Evolutionary conservation across 2,888 invertebrate species (phyloP).

Genomic region (Norana najaformis): DNA sequence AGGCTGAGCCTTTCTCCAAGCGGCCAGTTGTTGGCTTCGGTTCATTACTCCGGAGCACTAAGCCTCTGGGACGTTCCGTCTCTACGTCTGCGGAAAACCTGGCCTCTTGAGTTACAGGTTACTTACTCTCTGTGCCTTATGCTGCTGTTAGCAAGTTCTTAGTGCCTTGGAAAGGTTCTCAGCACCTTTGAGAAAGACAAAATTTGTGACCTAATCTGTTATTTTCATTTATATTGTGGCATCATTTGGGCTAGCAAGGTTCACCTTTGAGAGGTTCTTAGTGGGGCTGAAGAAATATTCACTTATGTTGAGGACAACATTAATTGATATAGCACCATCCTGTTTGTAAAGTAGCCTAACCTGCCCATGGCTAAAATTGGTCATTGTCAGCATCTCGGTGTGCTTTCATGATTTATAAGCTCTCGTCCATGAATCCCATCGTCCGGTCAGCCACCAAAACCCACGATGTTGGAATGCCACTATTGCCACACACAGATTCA

Average conservation of each 20-base stretch:
- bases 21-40: slow-evolving; percentile 68
- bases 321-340: neutral
- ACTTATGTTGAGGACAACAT: neutral
- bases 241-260: neutral
- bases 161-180: neutral
- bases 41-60: slow-evolving; percentile 74
- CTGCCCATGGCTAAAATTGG: neutral
- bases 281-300: too few species aligned
- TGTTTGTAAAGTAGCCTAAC: neutral
- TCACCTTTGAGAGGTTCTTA: neutral
- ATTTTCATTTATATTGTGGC: neutral
- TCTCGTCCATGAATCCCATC: too few species aligned
- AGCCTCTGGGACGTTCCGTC: slow-evolving; percentile 74
- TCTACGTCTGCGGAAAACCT: slow-evolving; percentile 63
- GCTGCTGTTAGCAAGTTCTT: neutral
- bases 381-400: neutral
- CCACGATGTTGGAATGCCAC: too few species aligned
- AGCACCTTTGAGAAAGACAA: too few species aligned
- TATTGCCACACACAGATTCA: too few species aligned
- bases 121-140: slow-evolving; percentile 30
- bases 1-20: slow-evolving; percentile 72
- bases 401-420: too few species aligned
- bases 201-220: too few species aligned
- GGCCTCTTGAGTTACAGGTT: slow-evolving; percentile 52
- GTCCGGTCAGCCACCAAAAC: too few species aligned